These are phyloP conservation scores for Phthorimaea operculella DNA, from an alignment of 1,140 invertebrate species.

Conservation along the genomic window DNA sequence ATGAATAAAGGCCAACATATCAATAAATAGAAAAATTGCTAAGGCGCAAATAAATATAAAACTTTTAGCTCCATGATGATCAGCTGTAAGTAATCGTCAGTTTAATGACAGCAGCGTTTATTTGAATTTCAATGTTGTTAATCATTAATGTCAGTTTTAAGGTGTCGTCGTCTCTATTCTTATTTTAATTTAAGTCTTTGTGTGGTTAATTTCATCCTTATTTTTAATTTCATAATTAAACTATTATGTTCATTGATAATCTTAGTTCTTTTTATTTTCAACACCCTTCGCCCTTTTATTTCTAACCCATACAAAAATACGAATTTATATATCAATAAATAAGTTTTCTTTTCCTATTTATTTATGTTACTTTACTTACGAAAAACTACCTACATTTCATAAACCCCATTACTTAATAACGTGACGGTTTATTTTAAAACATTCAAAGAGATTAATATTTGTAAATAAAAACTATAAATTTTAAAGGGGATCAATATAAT, in stretches of 20 bases:
- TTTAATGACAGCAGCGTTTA: no score
- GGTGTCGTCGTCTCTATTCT: slow-evolving; percentile 44
- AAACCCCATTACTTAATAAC: no score
- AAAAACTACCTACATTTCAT: no score
- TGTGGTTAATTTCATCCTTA: slow-evolving; percentile 66
- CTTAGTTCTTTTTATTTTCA: slow-evolving; percentile 55
- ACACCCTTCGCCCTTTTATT: slow-evolving; percentile 9
- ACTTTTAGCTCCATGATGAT: slow-evolving; percentile 23
- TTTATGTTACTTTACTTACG: no score
- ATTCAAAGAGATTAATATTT: slow-evolving; percentile 42
- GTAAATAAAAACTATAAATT: slow-evolving; percentile 63
- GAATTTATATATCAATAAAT: background rate
- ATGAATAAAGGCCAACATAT: slow-evolving; percentile 53
- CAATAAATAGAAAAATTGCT: slow-evolving; percentile 44
- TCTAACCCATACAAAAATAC: background rate
- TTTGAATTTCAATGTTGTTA: slow-evolving; percentile 26
- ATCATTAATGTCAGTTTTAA: slow-evolving; percentile 19
- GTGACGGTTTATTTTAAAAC: slow-evolving; percentile 12
- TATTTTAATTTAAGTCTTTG: slow-evolving; percentile 62
- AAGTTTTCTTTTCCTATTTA: no score
- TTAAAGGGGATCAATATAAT: slow-evolving; percentile 65
- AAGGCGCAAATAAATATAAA: slow-evolving; percentile 36
- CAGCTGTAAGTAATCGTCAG: slow-evolving; percentile 19
- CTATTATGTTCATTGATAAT: slow-evolving; percentile 61
- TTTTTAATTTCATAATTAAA: slow-evolving; percentile 67